A percentile compares a stretch with the other conserved stretches of the same genome.
phyloP scores from a whole-genome alignment of 92 coral and sea anemone species.

The Porites cylindrica region DNA sequence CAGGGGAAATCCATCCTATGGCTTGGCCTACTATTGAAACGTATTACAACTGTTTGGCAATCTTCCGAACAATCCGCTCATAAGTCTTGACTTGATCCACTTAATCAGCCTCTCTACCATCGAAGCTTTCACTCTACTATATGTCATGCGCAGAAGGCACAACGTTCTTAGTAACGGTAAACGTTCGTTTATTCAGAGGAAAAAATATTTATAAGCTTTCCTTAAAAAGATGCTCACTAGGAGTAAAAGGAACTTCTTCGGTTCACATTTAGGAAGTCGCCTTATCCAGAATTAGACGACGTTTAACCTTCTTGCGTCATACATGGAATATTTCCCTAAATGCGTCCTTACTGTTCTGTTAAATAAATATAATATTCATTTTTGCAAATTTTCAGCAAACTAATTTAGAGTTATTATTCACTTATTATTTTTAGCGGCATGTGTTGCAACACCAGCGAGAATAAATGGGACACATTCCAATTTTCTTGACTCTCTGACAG shows the following conservation, averaged over 20 bases:
- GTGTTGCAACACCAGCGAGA: slow-evolving; percentile 80
- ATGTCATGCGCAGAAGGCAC: no score
- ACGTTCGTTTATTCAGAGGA: no score
- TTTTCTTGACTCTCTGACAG: slow-evolving; percentile 68
- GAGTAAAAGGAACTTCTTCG: neutral
- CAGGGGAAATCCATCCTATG: no score
- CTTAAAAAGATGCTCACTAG: neutral
- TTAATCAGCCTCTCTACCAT: no score
- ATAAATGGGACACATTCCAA: slow-evolving; percentile 69
- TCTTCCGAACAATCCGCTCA: no score
- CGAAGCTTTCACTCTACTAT: no score
- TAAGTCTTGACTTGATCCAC: no score
- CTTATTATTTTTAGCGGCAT: slow-evolving; percentile 41
- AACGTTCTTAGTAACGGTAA: no score
- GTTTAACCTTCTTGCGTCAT: neutral
- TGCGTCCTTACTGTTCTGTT: neutral
- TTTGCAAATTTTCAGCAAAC: slow-evolving; percentile 23
- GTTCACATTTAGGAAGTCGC: neutral
- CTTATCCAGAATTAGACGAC: neutral
- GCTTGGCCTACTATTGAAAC: no score
- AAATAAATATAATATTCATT: slow-evolving; percentile 30
- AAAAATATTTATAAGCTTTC: no score
- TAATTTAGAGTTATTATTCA: neutral
- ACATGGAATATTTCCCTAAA: neutral
- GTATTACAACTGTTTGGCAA: no score